Evolutionary conservation across 2,888 invertebrate genomes (phyloP).

Genomic region (Baccha elongata): DNA sequence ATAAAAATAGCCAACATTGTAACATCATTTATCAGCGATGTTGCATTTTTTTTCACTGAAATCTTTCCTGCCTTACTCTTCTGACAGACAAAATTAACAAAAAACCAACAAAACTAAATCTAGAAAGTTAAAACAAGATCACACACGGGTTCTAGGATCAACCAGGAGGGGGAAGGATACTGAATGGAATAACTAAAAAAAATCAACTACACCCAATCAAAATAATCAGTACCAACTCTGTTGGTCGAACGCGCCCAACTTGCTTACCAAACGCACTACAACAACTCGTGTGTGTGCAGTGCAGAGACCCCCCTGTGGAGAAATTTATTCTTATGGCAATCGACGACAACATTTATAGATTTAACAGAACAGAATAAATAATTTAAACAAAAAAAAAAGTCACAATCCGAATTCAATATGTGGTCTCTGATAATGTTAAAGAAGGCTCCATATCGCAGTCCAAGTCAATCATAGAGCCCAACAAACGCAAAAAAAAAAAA

Average conservation of each 20-base stretch:
- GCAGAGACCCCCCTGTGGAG: constrained; percentile 60
- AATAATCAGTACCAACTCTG: constrained; percentile 67
- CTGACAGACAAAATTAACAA: neutral
- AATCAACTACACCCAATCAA: constrained; percentile 63
- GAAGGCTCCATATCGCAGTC: constrained; percentile 40
- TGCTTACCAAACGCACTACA: neutral
- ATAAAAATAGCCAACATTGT: constrained; percentile 72
- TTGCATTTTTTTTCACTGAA: constrained; percentile 59
- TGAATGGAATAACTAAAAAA: constrained; percentile 17
- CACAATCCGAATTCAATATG: constrained; percentile 27
- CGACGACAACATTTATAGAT: constrained; percentile 73
- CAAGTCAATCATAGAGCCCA: constrained; percentile 68
- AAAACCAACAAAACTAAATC: constrained; percentile 55
- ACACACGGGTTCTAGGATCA: constrained; percentile 26
- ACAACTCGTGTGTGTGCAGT: neutral
- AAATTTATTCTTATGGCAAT: constrained; percentile 70
- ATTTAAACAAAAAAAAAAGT: constrained; percentile 46
- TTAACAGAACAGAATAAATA: constrained; percentile 72
- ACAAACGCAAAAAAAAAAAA: constrained; percentile 40
- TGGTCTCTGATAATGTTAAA: constrained; percentile 39
- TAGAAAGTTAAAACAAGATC: constrained; percentile 55
- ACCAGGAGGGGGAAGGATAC: neutral
- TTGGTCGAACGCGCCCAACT: constrained; percentile 35
- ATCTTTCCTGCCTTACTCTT: constrained; percentile 13
- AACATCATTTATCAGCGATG: constrained; percentile 70